These are phyloP conservation scores for Lycorma delicatula DNA, from an alignment of 1,140 invertebrate species.

Conservation along the genomic window DNA sequence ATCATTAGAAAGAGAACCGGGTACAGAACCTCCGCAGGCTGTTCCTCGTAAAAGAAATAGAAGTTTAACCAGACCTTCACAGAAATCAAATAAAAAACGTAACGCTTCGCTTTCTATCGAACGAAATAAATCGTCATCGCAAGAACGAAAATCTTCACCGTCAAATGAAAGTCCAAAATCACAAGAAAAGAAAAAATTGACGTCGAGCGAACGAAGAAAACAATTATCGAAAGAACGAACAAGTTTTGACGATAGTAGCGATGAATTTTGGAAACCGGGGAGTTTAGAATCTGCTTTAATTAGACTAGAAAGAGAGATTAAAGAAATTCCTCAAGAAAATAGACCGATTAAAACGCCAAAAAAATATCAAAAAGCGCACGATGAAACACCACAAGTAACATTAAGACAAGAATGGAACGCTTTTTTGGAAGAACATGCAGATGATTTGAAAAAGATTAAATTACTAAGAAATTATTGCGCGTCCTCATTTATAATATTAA, in stretches of 20 bases:
- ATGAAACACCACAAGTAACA: not conserved
- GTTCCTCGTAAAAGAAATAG: slow-evolving; percentile 10
- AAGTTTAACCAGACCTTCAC: slow-evolving; percentile 7
- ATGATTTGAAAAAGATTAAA: slow-evolving; percentile 48
- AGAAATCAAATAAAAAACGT: not conserved
- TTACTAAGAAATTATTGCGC: slow-evolving; percentile 57
- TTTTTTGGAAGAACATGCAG: slow-evolving; percentile 48
- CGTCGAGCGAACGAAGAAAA: slow-evolving; percentile 4
- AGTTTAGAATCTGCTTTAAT: not conserved
- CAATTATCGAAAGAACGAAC: slow-evolving; percentile 3
- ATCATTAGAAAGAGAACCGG: slow-evolving; percentile 8
- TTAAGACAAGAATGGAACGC: slow-evolving; percentile 41
- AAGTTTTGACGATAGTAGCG: slow-evolving; percentile 21
- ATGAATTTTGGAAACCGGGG: slow-evolving; percentile 27
- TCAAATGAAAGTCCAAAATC: not conserved
- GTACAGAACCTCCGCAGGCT: not conserved
- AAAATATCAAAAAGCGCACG: not conserved
- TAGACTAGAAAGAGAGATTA: not conserved
- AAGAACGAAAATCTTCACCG: not conserved
- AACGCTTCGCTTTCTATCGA: not conserved
- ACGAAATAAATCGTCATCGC: not conserved
- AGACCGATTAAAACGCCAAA: not conserved
- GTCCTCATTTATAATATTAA: slow-evolving; percentile 51
- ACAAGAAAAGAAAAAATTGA: slow-evolving; percentile 10
- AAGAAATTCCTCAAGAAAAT: not conserved